Percentiles rank a stretch among this genome's conserved stretches.
These are phyloP conservation scores for Aphidoletes aphidimyza DNA, from an alignment of 2,888 invertebrate species.

Conservation along the genomic window DNA sequence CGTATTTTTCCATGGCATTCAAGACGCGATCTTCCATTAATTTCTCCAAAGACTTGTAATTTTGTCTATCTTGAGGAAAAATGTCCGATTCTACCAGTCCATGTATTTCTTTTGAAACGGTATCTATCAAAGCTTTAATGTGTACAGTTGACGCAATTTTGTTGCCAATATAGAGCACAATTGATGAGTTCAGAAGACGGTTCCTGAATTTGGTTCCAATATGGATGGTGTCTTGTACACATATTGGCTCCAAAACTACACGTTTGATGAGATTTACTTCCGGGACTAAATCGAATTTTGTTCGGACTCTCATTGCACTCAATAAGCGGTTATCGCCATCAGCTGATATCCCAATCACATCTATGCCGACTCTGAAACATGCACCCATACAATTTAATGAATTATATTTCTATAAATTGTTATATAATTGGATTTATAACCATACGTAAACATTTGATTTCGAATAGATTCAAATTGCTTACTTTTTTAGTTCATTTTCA, in stretches of 20 bases:
- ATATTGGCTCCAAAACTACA: not conserved
- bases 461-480: too few relatives aligned
- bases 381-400: too few relatives aligned
- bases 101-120: not conserved
- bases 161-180: not conserved
- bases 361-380: too few relatives aligned
- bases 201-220: not conserved
- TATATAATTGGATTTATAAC: not conserved
- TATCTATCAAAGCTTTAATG: not conserved
- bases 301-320: not conserved
- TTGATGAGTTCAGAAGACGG: not conserved
- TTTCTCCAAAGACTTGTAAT: not conserved
- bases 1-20: not conserved
- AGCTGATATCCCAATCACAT: not conserved
- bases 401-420: not conserved
- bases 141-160: not conserved
- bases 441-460: not conserved
- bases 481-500: not conserved
- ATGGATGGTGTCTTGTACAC: not conserved
- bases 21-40: not conserved
- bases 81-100: not conserved
- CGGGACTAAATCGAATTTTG: not conserved
- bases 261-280: not conserved
- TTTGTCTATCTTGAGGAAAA: not conserved
- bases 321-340: not conserved